phyloP scores from a whole-genome alignment of 2,113 vertebrate species.

The Myrmecophaga tridactyla region DNA sequence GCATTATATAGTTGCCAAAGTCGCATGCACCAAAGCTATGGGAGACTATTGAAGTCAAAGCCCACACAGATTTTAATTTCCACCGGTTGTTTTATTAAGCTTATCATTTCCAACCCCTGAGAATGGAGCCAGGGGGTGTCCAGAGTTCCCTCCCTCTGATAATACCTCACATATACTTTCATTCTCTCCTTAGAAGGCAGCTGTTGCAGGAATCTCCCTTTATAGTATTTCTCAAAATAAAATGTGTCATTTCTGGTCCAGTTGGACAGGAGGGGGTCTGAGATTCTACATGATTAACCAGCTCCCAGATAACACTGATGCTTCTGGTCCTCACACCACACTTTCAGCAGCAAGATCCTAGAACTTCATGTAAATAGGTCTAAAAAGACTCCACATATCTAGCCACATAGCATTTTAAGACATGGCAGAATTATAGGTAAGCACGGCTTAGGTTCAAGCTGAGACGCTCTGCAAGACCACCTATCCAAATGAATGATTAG shows the following conservation, averaged over 20 bases:
- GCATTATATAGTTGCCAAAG: background rate
- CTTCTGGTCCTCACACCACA: background rate
- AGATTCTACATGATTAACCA: background rate
- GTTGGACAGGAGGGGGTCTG: background rate
- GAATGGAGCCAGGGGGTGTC: background rate
- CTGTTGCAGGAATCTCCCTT: background rate
- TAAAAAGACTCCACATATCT: background rate
- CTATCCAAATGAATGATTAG: background rate
- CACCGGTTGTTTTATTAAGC: background rate
- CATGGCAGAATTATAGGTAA: background rate
- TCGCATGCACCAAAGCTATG: background rate
- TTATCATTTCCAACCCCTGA: background rate
- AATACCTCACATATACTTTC: background rate
- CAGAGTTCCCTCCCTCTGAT: background rate
- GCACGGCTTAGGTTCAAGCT: constrained; percentile 37
- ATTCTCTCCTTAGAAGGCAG: background rate
- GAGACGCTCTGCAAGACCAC: constrained; percentile 27
- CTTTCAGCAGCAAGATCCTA: background rate
- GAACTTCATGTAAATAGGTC: background rate
- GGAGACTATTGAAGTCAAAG: constrained; percentile 20
- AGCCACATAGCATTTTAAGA: background rate
- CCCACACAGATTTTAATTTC: background rate
- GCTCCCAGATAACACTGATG: background rate
- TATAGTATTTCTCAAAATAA: background rate
- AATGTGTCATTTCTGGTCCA: background rate